These are phyloP conservation scores for Zaprionus bogoriensis DNA, from an alignment of 2,888 invertebrate genomes.

Conservation along the genomic window DNA sequence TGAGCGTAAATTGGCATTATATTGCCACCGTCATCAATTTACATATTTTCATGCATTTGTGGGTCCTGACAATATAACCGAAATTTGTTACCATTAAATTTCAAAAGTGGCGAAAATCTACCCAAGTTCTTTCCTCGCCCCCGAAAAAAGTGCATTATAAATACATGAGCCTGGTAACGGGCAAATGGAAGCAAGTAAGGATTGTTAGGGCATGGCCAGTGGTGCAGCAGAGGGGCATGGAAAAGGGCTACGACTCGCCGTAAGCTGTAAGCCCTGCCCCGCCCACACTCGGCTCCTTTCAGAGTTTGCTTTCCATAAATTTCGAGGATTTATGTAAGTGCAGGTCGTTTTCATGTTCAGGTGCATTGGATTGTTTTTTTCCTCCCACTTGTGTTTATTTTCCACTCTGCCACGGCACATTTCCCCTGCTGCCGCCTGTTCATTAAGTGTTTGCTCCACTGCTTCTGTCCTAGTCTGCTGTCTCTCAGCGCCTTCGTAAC, in stretches of 20 bases:
- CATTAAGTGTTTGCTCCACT: too few species aligned
- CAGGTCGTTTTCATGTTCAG: constrained; percentile 13
- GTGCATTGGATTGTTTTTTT: constrained; percentile 14
- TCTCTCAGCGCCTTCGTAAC: constrained; percentile 2
- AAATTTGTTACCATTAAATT: too few species aligned
- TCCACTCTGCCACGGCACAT: neutral
- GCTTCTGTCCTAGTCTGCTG: too few species aligned
- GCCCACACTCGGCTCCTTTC: neutral
- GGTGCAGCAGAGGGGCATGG: too few species aligned
- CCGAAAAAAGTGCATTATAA: neutral
- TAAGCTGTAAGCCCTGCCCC: neutral
- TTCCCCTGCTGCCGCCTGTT: too few species aligned
- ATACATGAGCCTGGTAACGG: neutral
- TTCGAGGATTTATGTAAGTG: constrained; percentile 31
- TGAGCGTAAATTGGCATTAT: too few species aligned
- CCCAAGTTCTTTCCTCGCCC: neutral
- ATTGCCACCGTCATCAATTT: too few species aligned
- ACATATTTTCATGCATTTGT: too few species aligned
- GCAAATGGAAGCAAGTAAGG: neutral
- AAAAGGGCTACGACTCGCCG: too few species aligned
- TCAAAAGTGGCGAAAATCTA: too few species aligned
- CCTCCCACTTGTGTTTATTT: too few species aligned
- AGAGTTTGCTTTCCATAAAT: constrained; percentile 11
- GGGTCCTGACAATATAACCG: too few species aligned
- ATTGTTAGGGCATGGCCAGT: neutral